Evolutionary conservation across 2,888 invertebrate species (phyloP), one percentile per base, ranked within the genome.

Genomic region (Catocala fraxini): DNA sequence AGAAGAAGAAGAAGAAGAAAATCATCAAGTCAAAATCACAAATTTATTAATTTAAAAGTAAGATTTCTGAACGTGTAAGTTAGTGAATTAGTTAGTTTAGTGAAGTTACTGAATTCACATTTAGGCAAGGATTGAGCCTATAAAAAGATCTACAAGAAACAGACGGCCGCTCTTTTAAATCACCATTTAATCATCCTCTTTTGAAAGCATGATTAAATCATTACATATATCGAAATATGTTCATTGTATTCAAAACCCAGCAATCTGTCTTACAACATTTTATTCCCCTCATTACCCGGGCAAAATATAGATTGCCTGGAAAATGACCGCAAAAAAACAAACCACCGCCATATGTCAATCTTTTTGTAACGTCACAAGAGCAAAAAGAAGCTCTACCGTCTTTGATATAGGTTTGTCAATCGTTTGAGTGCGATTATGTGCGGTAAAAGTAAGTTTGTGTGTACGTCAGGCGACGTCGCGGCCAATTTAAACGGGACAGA

Each of bases 401-500:
- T 4, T 10, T 0, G 12, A 0, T 0, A 61, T 81, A 84, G 69
- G 74, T 86, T 73, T 73, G 73, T 25, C 10, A 59, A 15, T 75
- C 6, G 33, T 9, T 9, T 56, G 47, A 6, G 2, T 13, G 0
- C 10, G 7, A 43, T 52, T 43, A 12, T 41, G 43, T 25, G 62
- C 59, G 51, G 65, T 57, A 61, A 55, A 65, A 51, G 47, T 56
- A 64, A 67, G 52, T 68, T 68, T 60, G 68, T 72, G 4, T 51
- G 54, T 62, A 70, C 77, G 87, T 83, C 84, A 79, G 75, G 72
- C 80, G 82, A 82, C 81, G 88, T 87, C 86, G 70, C 83, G 87
- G 87, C 82, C 89, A 91, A 92, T 92, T 91, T 90, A 87, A 89
- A 86, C 83, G 80, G 79, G 79, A 88, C 87, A 70, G 76, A 75